phyloP scores from a whole-genome alignment of 2,113 vertebrate species.

The Lamprotornis superbus region DNA sequence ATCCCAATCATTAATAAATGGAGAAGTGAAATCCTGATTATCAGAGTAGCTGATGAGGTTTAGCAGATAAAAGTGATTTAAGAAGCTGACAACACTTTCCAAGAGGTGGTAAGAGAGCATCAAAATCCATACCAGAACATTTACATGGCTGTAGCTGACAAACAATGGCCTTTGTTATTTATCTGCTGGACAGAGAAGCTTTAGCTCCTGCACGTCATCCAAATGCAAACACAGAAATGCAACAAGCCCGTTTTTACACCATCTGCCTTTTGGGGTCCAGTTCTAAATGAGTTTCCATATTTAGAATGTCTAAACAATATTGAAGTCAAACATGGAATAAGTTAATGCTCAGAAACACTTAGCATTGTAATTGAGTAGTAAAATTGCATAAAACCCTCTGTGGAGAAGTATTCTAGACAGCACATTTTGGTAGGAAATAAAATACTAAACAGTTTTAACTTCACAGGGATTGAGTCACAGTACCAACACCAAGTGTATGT shows the following conservation, averaged over 20 bases:
- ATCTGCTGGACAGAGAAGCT: neutral
- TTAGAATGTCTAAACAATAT: neutral
- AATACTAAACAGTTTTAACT: neutral
- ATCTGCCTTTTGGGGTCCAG: neutral
- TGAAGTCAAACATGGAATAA: neutral
- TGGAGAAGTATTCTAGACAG: neutral
- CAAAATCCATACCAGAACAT: neutral
- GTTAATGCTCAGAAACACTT: neutral
- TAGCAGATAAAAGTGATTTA: neutral
- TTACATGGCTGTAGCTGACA: neutral
- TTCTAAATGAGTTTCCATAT: neutral
- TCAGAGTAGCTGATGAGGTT: neutral
- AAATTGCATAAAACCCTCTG: neutral
- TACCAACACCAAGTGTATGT: fast-evolving
- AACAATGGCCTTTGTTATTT: neutral
- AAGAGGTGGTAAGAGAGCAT: neutral
- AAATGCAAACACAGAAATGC: neutral
- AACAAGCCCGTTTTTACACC: neutral
- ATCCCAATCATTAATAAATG: neutral
- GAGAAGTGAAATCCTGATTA: neutral
- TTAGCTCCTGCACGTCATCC: neutral
- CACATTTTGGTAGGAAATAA: neutral
- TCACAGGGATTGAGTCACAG: neutral
- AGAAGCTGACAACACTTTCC: neutral
- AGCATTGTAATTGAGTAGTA: neutral